Evolutionary conservation across 2,888 invertebrate species (phyloP).

Genomic region (Heliconius aoede): DNA sequence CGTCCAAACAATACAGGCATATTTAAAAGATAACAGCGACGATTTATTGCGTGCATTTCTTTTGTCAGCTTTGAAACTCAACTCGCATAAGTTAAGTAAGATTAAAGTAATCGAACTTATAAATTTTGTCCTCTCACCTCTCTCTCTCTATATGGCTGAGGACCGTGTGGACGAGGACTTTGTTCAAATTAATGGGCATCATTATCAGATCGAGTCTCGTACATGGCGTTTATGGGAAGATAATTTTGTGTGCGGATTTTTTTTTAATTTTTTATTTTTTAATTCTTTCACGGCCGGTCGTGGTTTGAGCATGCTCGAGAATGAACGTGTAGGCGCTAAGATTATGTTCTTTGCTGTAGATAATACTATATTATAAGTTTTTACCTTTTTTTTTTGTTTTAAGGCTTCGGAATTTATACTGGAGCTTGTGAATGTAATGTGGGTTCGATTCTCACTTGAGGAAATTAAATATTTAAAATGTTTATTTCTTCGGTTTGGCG

Average conservation of each 20-base stretch:
- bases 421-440: constrained; percentile 35
- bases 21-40: constrained; percentile 76
- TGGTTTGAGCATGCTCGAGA: constrained; percentile 56
- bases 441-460: too few species aligned
- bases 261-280: constrained; percentile 55
- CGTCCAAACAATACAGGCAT: constrained; percentile 78
- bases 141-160: constrained; percentile 57
- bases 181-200: constrained; percentile 82
- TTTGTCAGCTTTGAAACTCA: constrained; percentile 84
- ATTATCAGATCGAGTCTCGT: constrained; percentile 82
- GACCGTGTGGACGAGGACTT: constrained; percentile 78
- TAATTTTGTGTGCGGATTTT: constrained; percentile 75
- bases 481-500: too few species aligned
- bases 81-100: constrained; percentile 84
- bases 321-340: constrained; percentile 54
- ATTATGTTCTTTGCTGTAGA: constrained; percentile 46
- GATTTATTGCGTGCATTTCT: constrained; percentile 84
- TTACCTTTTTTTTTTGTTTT: constrained; percentile 29
- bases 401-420: constrained; percentile 31
- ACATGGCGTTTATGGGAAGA: constrained; percentile 83
- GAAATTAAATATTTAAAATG: too few species aligned
- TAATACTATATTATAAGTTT: constrained; percentile 36
- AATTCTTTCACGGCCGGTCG: constrained; percentile 64
- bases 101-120: constrained; percentile 85
- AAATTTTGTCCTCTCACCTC: constrained; percentile 84